Evolutionary conservation across 2,888 invertebrate species (phyloP).

Genomic region (Dryobota labecula): DNA sequence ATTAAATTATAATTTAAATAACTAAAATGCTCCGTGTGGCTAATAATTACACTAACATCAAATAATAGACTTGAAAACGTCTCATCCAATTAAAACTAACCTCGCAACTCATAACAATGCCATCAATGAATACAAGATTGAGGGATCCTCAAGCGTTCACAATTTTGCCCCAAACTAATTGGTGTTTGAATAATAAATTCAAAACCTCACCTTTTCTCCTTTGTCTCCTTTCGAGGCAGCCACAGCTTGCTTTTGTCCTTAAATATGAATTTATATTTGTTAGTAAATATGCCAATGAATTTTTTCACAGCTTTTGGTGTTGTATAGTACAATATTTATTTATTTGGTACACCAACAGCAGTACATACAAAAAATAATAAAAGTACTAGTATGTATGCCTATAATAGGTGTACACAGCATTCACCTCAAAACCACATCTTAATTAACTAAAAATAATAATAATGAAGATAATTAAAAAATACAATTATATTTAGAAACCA

Average conservation of each 20-base stretch:
- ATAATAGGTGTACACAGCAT: too few relatives aligned
- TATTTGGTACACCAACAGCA: too few relatives aligned
- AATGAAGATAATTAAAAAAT: too few relatives aligned
- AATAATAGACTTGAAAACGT: slow-evolving; percentile 13
- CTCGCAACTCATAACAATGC: slow-evolving; percentile 30
- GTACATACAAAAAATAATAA: too few relatives aligned
- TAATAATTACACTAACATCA: slow-evolving; percentile 4
- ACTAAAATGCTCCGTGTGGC: not conserved
- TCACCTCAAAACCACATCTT: too few relatives aligned
- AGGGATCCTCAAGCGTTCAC: slow-evolving; percentile 36
- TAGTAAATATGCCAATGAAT: slow-evolving; percentile 47
- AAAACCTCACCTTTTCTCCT: slow-evolving; percentile 84
- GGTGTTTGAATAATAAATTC: slow-evolving; percentile 56
- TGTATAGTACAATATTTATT: not conserved
- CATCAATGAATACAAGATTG: slow-evolving; percentile 50
- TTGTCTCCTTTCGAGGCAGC: slow-evolving; percentile 78
- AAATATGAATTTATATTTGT: slow-evolving; percentile 56
- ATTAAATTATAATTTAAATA: not conserved
- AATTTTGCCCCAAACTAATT: slow-evolving; percentile 56
- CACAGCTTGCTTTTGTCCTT: slow-evolving; percentile 69
- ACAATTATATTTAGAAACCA: too few relatives aligned
- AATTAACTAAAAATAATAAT: too few relatives aligned
- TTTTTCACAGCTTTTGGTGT: slow-evolving; percentile 32
- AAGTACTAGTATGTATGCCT: too few relatives aligned
- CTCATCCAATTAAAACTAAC: slow-evolving; percentile 46